Conservation (phyloP, 2,113 vertebrate species). For the Seriola quinqueradiata region DNA sequence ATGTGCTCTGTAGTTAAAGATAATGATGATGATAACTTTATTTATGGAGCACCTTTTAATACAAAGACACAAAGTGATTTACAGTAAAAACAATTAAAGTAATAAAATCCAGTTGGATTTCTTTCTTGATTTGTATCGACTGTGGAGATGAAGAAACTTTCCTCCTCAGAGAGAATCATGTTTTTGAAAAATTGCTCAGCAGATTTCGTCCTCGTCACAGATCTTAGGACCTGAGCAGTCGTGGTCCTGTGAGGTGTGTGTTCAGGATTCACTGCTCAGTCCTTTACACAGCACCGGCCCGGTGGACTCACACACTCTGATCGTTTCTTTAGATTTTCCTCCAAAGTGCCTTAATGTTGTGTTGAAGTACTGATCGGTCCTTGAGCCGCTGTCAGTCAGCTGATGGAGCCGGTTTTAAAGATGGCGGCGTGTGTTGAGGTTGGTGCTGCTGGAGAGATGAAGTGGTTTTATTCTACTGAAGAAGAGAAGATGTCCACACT, state of each 20-base stretch:
- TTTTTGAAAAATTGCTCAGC: too few species aligned
- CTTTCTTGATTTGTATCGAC: too few species aligned
- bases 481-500: slow-evolving; percentile 14
- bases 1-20: background rate
- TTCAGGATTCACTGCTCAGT: background rate
- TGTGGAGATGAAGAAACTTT: too few species aligned
- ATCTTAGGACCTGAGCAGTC: too few species aligned
- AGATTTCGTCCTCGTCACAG: too few species aligned
- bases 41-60: background rate
- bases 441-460: slow-evolving; percentile 9
- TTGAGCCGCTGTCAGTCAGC: background rate
- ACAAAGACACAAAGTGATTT: background rate
- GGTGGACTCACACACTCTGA: slow-evolving; percentile 21
- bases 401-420: background rate
- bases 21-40: background rate
- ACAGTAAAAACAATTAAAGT: background rate
- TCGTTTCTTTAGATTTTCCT: slow-evolving; percentile 17
- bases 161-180: too few species aligned
- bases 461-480: slow-evolving; percentile 15
- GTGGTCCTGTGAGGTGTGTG: background rate
- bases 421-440: background rate
- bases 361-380: slow-evolving; percentile 3
- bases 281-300: background rate
- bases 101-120: background rate
- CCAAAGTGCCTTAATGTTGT: slow-evolving; percentile 72